Base-by-base conservation (phyloP, 1,140 invertebrate genomes). In the Euwallacea fornicatus region DNA sequence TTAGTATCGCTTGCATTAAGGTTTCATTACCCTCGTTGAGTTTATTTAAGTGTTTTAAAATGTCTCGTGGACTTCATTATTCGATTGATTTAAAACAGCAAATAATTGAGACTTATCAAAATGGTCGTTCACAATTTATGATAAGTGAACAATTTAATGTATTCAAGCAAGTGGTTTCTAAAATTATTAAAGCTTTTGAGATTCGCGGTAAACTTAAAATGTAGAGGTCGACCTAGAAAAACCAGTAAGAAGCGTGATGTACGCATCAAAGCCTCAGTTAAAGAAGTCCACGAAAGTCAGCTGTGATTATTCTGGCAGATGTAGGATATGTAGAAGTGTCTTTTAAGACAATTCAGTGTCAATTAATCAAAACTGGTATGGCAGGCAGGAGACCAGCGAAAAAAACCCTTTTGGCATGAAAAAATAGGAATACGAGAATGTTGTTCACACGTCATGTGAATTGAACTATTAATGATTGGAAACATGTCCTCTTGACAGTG, bases 401-500 rank as follows among this genome's bases (percentile, higher is more conserved):
- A 33, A 33, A 33, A 33, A 1, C 21, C n/a, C 21, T 33, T 33
- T 33, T 33, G 21, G 1, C 21, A 4, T 4, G 4, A 33, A 33
- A 4, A 33, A 33, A 4, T 33, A 33, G 21, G 21, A 4, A 33
- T 33, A 4, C 21, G 4, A 33, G 21, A 33, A 33, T 33, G 21
- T 33, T 33, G 21, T 33, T 33, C 21, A 33, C 21, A 11, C 46
- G 46, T 50, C 46, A 50, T 50, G 46, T 50, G 46, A 50, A 50
- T 50, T 50, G 46, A 6, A 13, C 46, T 50, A 11, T 50, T 50
- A 50, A 50, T 50, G 46, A 11, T 50, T 50, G 46, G 46, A 50
- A 50, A 56, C 54, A 7, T 9, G 54, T 56, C 15, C 8, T 56
- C 15, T 56, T 56, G n/a, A n/a, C 8, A 56, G 54, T 56, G 54